A percentile compares a stretch with the other conserved stretches of the same genome.
Conservation (phyloP, 2,797 vertebrate genomes). For the Tenualosa thibaudeaui region DNA sequence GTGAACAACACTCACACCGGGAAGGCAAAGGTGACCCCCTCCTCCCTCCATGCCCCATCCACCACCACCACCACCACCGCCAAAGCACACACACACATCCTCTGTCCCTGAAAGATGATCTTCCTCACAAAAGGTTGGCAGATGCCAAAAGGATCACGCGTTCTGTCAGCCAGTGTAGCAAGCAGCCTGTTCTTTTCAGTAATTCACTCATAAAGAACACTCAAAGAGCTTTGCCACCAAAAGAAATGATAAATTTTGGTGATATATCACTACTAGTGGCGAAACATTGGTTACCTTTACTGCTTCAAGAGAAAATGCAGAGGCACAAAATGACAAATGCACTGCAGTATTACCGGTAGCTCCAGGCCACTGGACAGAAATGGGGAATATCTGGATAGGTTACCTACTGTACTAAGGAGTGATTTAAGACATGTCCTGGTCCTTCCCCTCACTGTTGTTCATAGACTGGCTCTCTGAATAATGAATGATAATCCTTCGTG, state of each 20-base stretch:
- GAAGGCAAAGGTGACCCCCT: slow-evolving; percentile 1
- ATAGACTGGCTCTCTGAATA: background rate
- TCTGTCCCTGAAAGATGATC: background rate
- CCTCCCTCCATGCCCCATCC: background rate
- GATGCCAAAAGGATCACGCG: background rate
- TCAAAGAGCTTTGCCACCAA: background rate
- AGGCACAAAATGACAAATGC: background rate
- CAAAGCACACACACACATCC: too few relatives aligned
- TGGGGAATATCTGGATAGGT: background rate
- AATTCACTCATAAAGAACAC: background rate
- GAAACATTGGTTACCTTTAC: background rate
- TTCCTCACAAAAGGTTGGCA: background rate
- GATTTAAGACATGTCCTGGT: background rate
- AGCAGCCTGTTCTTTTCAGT: background rate
- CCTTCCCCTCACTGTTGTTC: background rate
- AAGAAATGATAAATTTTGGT: background rate
- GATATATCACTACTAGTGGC: background rate
- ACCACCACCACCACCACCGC: background rate
- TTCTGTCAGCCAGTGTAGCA: background rate
- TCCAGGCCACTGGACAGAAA: background rate
- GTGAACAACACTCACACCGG: background rate
- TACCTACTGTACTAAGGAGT: background rate
- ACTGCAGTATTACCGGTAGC: background rate
- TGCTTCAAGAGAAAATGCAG: background rate
- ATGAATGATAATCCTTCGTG: background rate